Conservation (phyloP, 2,888 invertebrate genomes). For the Sepioteuthis lessoniana region DNA sequence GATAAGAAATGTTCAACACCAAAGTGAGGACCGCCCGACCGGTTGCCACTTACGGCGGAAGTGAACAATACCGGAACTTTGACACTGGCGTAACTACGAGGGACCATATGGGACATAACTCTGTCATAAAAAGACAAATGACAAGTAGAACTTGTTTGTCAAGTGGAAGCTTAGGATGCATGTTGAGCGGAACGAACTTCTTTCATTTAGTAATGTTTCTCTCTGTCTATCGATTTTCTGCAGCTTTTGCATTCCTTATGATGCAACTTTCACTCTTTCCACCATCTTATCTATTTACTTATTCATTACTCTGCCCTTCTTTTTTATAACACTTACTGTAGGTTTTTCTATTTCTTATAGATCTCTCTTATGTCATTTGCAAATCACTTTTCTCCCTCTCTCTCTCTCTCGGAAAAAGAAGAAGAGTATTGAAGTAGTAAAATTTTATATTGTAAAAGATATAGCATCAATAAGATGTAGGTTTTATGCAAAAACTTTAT, state of each 20-base stretch:
- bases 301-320: neutral
- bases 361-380: neutral
- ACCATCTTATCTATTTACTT: neutral
- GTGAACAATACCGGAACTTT: constrained; percentile 23
- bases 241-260: neutral
- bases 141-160: neutral
- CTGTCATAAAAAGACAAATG: neutral
- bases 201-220: neutral
- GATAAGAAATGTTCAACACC: neutral
- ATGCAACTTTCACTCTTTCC: too few species aligned
- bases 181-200: neutral
- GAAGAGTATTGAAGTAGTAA: too few species aligned
- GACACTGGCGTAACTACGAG: constrained; percentile 9
- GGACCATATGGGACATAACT: neutral
- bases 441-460: too few species aligned
- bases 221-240: neutral
- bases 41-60: constrained; percentile 33
- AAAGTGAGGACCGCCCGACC: neutral
- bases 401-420: neutral
- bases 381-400: neutral
- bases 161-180: neutral
- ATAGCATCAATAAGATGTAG: too few species aligned
- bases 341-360: neutral
- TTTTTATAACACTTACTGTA: too few species aligned
- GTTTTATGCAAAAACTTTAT: too few species aligned